phyloP scores from a whole-genome alignment of 2,797 vertebrate genomes.

The Coranthus polyacanthus region DNA sequence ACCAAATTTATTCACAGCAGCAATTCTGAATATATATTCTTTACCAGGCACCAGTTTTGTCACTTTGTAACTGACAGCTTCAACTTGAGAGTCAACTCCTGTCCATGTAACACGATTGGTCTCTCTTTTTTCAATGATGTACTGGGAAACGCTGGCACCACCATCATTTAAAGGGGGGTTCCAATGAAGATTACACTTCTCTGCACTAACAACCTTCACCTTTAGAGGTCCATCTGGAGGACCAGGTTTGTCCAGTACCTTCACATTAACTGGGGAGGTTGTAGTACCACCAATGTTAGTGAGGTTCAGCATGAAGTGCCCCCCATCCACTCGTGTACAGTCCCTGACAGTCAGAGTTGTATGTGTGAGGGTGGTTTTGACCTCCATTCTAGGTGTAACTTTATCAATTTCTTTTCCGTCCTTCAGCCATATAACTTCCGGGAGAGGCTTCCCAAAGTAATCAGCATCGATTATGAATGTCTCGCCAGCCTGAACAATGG shows the following conservation, averaged over 20 bases:
- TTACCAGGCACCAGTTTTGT: conserved; percentile 94
- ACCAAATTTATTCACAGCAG: conserved; percentile 96
- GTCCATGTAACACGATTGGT: conserved; percentile 95
- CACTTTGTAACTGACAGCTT: conserved; percentile 93
- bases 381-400: conserved; percentile 85
- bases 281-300: conserved; percentile 94
- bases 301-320: conserved; percentile 90
- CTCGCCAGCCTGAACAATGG: conserved; percentile 90
- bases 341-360: conserved; percentile 87
- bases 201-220: conserved; percentile 92
- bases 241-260: conserved; percentile 94
- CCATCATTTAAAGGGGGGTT: conserved; percentile 94
- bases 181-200: conserved; percentile 93
- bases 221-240: conserved; percentile 91
- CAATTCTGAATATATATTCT: conserved; percentile 98
- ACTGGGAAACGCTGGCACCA: conserved; percentile 94
- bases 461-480: conserved; percentile 94
- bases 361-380: conserved; percentile 93
- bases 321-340: conserved; percentile 90
- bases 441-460: conserved; percentile 94
- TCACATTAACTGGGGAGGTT: conserved; percentile 90
- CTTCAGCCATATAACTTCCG: conserved; percentile 91
- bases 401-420: conserved; percentile 91
- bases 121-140: conserved; percentile 95
- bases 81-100: conserved; percentile 91